A percentile compares a stretch with the other conserved stretches of the same genome.
These are phyloP conservation scores for Rhopalosiphum maidis DNA, from an alignment of 1,140 invertebrate species.

Conservation along the genomic window DNA sequence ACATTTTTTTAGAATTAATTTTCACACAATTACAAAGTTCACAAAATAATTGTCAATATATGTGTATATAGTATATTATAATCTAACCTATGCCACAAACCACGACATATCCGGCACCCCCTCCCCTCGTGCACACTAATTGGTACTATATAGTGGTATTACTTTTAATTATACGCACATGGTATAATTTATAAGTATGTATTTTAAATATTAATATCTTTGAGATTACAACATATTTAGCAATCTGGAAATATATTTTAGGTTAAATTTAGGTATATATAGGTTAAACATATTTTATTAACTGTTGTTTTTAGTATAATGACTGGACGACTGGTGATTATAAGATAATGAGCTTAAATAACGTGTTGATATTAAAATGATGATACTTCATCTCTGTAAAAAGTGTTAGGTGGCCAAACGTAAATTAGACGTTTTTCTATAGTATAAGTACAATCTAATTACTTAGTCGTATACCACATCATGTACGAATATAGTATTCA, in stretches of 20 bases:
- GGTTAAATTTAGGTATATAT: background rate
- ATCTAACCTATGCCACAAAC: no score
- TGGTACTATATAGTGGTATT: no score
- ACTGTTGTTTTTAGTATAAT: background rate
- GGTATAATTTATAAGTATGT: no score
- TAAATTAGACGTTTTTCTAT: background rate
- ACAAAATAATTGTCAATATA: no score
- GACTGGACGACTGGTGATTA: background rate
- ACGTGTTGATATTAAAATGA: background rate
- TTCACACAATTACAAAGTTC: no score
- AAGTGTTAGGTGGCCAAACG: background rate
- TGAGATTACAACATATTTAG: background rate
- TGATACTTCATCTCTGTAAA: background rate
- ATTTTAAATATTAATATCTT: background rate
- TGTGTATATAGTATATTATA: no score
- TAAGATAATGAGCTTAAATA: conserved; percentile 2
- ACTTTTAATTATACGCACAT: no score
- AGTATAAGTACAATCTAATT: background rate
- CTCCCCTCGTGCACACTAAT: no score
- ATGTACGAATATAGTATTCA: background rate
- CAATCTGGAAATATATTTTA: background rate
- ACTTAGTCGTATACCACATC: background rate
- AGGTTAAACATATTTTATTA: background rate
- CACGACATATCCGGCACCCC: no score
- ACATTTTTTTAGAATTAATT: no score